phyloP scores from a whole-genome alignment of 2,797 vertebrate genomes.

The Danio kyathit region DNA sequence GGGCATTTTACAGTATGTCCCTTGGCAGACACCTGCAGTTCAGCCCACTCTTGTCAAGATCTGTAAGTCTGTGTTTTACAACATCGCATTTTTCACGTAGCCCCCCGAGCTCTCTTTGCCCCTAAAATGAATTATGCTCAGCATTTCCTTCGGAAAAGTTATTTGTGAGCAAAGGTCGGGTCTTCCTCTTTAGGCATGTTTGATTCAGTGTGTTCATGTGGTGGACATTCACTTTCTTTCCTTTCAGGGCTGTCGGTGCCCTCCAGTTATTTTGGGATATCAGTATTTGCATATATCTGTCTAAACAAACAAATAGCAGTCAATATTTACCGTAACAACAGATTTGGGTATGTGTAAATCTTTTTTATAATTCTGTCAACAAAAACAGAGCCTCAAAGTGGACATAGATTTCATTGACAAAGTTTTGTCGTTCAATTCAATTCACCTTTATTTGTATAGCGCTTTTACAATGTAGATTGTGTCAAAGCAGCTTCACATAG shows the following conservation, averaged over 20 bases:
- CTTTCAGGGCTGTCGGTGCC: not conserved
- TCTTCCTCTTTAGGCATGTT: slow-evolving; percentile 15
- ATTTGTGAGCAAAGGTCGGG: slow-evolving; percentile 20
- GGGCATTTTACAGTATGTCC: slow-evolving; percentile 24
- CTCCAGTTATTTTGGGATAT: not conserved
- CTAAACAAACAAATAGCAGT: not conserved
- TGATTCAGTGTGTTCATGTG: not conserved
- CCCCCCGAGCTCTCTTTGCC: slow-evolving; percentile 1
- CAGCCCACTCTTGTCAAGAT: slow-evolving; percentile 20
- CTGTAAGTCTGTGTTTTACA: slow-evolving; percentile 28
- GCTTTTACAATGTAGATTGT: too few species aligned
- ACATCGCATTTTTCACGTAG: slow-evolving; percentile 23
- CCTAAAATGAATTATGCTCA: slow-evolving; percentile 21
- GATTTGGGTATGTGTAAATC: not conserved
- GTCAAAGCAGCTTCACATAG: too few species aligned
- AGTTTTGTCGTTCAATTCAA: too few species aligned
- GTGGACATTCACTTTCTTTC: slow-evolving; percentile 15
- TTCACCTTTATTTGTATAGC: too few species aligned
- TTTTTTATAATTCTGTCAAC: not conserved
- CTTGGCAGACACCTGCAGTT: slow-evolving; percentile 18
- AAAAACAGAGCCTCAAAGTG: not conserved
- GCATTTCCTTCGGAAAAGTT: not conserved
- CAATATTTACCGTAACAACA: slow-evolving; percentile 6
- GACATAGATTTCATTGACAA: too few species aligned
- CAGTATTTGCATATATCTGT: not conserved